Evolutionary conservation across 2,888 invertebrate genomes (phyloP).

Genomic region (Drosophila recens): DNA sequence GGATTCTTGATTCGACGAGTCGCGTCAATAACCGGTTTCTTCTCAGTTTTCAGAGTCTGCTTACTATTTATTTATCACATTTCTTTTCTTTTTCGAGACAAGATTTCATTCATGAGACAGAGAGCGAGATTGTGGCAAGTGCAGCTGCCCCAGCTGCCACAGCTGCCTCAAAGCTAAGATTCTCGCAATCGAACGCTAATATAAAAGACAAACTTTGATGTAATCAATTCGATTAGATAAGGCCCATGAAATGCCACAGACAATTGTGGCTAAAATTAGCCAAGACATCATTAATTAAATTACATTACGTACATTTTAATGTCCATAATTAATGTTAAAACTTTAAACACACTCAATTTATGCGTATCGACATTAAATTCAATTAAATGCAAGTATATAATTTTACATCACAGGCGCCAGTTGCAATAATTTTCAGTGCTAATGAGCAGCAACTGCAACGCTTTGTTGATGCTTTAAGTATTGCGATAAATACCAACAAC

Average conservation of each 20-base stretch:
- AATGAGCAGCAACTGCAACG: conserved; percentile 60
- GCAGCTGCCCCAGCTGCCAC: conserved; percentile 58
- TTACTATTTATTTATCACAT: conserved; percentile 79
- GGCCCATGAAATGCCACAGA: conserved; percentile 57
- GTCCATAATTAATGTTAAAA: conserved; percentile 26
- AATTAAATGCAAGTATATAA: conserved; percentile 36
- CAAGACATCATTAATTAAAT: conserved; percentile 38
- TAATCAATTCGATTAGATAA: conserved; percentile 80
- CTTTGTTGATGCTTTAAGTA: conserved; percentile 54
- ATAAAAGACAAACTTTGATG: conserved; percentile 71
- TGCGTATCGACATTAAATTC: conserved; percentile 34
- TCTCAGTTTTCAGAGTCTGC: conserved; percentile 35
- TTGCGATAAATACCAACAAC: conserved; percentile 47
- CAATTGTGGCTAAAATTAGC: conserved; percentile 25
- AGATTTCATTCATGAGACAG: conserved; percentile 64
- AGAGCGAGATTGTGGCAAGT: conserved; percentile 33
- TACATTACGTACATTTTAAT: conserved; percentile 18
- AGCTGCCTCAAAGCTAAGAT: conserved; percentile 37
- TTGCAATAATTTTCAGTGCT: conserved; percentile 40
- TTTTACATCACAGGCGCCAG: conserved; percentile 40
- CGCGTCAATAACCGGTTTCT: conserved; percentile 53
- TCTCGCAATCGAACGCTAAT: conserved; percentile 68
- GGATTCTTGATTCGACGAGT: conserved; percentile 70
- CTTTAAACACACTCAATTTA: conserved; percentile 34
- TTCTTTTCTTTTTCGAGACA: conserved; percentile 45